phyloP scores from a whole-genome alignment of 2,113 vertebrate genomes.

The Electrona antarctica region DNA sequence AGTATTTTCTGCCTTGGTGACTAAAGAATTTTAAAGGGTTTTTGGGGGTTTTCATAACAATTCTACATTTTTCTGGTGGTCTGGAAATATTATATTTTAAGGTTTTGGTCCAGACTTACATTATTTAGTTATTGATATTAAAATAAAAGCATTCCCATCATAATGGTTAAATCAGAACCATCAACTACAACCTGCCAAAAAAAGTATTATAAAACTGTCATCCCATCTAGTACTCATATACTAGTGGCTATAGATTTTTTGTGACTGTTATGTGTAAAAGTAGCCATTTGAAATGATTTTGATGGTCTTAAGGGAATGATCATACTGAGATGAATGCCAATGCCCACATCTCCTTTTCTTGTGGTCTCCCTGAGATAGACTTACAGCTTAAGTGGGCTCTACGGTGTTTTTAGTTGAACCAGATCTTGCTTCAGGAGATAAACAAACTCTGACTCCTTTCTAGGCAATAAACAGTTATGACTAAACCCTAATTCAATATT shows the following conservation, averaged over 20 bases:
- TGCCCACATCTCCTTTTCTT: slow-evolving; percentile 13
- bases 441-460: slow-evolving; percentile 17
- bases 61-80: too few relatives aligned
- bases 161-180: background rate
- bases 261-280: slow-evolving; percentile 46
- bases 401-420: background rate
- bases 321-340: background rate
- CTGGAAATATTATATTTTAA: background rate
- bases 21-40: too few relatives aligned
- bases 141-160: too few relatives aligned
- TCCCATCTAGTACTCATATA: slow-evolving; percentile 41
- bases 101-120: too few relatives aligned
- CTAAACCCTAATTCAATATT: slow-evolving; percentile 23
- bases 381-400: background rate
- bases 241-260: slow-evolving; percentile 50
- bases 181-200: slow-evolving; percentile 18
- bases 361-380: background rate
- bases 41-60: too few relatives aligned
- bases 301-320: slow-evolving; percentile 19
- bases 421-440: slow-evolving; percentile 15
- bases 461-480: slow-evolving; percentile 15
- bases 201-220: slow-evolving; percentile 32
- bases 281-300: slow-evolving; percentile 23
- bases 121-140: too few relatives aligned
- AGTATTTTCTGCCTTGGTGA: too few relatives aligned